These are phyloP conservation scores for Ibycter americanus DNA, from an alignment of 2,797 vertebrate genomes.

Conservation along the genomic window DNA sequence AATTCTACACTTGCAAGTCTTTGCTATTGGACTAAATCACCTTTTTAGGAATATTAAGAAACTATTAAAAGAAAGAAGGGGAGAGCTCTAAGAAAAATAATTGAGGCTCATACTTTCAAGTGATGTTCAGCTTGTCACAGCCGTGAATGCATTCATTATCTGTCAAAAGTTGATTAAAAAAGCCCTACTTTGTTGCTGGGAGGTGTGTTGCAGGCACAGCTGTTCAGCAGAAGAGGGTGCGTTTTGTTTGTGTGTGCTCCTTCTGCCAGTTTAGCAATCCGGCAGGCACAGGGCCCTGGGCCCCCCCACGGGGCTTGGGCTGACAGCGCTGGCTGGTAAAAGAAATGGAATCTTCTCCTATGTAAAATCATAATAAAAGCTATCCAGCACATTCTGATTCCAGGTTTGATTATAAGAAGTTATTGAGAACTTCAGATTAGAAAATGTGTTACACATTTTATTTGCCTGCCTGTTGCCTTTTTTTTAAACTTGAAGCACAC, in stretches of 20 bases:
- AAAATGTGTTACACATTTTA: neutral
- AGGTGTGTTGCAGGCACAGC: neutral
- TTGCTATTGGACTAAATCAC: neutral
- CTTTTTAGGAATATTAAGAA: neutral
- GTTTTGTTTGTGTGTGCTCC: neutral
- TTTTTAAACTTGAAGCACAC: neutral
- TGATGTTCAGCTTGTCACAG: neutral
- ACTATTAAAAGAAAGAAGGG: neutral
- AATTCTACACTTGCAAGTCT: neutral
- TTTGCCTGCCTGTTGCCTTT: neutral
- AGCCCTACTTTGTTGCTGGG: neutral
- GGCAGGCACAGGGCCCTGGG: fast-evolving
- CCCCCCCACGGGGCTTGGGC: fast-evolving
- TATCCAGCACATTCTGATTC: neutral
- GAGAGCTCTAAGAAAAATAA: neutral
- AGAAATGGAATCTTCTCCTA: neutral
- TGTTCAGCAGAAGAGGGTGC: neutral
- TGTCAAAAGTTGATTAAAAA: neutral
- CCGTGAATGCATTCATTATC: neutral
- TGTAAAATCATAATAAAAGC: neutral
- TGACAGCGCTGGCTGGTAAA: neutral
- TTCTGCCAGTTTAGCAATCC: neutral
- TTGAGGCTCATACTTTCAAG: neutral
- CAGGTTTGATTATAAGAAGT: neutral
- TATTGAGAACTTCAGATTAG: neutral